Evolutionary conservation across 2,797 vertebrate species (phyloP).

Genomic region (Craterocephalus amniculus): DNA sequence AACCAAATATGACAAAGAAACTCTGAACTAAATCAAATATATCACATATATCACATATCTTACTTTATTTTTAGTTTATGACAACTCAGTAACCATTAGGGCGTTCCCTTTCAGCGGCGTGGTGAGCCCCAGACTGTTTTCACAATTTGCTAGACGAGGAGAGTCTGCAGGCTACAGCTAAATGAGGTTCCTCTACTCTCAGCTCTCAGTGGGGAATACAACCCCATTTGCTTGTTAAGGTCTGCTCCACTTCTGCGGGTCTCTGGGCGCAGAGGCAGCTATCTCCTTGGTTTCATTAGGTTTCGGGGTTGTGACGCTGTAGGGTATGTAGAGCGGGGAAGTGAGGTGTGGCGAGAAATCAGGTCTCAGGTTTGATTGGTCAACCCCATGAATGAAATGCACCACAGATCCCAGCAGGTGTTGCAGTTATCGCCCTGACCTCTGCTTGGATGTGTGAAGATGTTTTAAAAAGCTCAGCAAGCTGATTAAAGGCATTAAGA

Average conservation of each 20-base stretch:
- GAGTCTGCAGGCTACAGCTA: slow-evolving; percentile 81
- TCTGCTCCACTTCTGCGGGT: slow-evolving; percentile 78
- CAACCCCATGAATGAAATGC: slow-evolving; percentile 49
- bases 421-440: slow-evolving; percentile 17
- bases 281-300: slow-evolving; percentile 77
- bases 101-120: slow-evolving; percentile 42
- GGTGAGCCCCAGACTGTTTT: slow-evolving; percentile 58
- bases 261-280: slow-evolving; percentile 71
- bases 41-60: slow-evolving; percentile 26
- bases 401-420: slow-evolving; percentile 26
- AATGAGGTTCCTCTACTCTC: slow-evolving; percentile 82
- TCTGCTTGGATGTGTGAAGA: slow-evolving; percentile 43
- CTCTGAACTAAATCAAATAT: slow-evolving; percentile 12
- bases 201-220: slow-evolving; percentile 82
- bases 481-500: slow-evolving; percentile 8
- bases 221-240: slow-evolving; percentile 82
- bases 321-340: slow-evolving; percentile 70
- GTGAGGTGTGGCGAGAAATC: slow-evolving; percentile 63
- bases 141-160: slow-evolving; percentile 51
- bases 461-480: slow-evolving; percentile 31
- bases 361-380: slow-evolving; percentile 62
- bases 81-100: slow-evolving; percentile 50
- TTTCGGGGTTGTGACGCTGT: slow-evolving; percentile 71
- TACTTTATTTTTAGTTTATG: slow-evolving; percentile 46
- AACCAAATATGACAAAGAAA: background rate